These are phyloP conservation scores for Scleropages formosus DNA, from an alignment of 2,797 vertebrate species.

Conservation along the genomic window DNA sequence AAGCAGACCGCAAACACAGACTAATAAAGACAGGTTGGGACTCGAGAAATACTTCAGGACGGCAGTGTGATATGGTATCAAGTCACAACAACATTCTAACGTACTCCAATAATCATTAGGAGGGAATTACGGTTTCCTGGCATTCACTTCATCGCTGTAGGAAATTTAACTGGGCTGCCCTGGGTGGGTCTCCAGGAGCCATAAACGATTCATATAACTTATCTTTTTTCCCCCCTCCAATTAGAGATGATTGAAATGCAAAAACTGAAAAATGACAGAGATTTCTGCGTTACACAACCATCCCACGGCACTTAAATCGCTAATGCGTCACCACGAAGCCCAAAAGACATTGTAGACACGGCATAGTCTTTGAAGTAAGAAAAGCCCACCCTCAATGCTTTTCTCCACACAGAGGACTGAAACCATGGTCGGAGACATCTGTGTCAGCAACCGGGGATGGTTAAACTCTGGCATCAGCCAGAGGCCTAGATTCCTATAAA, in stretches of 20 bases:
- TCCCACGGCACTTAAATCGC: too few species aligned
- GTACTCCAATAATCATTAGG: not conserved
- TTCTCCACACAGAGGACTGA: too few species aligned
- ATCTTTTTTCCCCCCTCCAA: not conserved
- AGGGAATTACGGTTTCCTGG: not conserved
- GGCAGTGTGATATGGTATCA: not conserved
- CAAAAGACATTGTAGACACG: too few species aligned
- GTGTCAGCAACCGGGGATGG: too few species aligned
- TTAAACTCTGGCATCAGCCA: too few species aligned
- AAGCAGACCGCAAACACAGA: not conserved
- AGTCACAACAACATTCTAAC: not conserved
- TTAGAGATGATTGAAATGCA: not conserved
- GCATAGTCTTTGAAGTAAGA: too few species aligned
- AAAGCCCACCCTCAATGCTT: too few species aligned
- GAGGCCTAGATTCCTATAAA: too few species aligned
- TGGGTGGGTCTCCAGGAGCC: not conserved
- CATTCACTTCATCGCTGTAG: not conserved
- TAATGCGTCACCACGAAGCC: too few species aligned
- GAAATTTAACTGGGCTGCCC: not conserved
- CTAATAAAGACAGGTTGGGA: slow-evolving; percentile 1
- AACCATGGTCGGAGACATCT: too few species aligned
- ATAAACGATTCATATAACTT: not conserved
- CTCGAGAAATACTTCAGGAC: not conserved
- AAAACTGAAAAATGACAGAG: not conserved
- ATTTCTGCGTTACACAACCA: too few species aligned